Conservation (phyloP, 2,113 vertebrate species). For the Hemichromis elongatus region DNA sequence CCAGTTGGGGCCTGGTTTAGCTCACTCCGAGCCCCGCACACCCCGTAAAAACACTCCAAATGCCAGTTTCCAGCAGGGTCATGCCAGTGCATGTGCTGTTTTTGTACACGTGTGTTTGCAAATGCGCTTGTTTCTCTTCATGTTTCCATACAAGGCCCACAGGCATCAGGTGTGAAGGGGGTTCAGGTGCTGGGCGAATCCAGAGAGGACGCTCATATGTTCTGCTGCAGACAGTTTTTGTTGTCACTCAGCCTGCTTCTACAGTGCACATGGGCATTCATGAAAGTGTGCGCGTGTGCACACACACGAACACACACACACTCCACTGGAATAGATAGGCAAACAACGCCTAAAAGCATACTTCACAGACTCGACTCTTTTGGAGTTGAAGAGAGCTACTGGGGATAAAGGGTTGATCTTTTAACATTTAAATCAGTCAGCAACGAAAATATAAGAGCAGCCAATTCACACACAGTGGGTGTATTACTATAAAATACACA, state of each 20-base stretch:
- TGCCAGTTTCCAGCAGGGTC: constrained; percentile 36
- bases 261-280: constrained; percentile 22
- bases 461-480: background rate
- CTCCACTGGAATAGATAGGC: background rate
- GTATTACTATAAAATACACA: background rate
- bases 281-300: background rate
- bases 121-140: background rate
- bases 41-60: background rate
- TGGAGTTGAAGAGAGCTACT: constrained; percentile 8
- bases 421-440: constrained; percentile 30
- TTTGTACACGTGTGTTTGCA: background rate
- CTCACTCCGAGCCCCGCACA: background rate
- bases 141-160: background rate
- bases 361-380: constrained; percentile 28
- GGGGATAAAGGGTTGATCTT: constrained; percentile 31
- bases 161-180: constrained; percentile 72
- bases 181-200: constrained; percentile 64
- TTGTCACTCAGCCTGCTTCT: constrained; percentile 47
- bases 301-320: background rate
- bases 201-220: constrained; percentile 45
- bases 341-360: constrained; percentile 38
- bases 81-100: background rate
- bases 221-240: constrained; percentile 51
- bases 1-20: constrained; percentile 23
- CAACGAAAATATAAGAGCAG: background rate